Percentiles rank a stretch among this genome's conserved stretches.
phyloP scores from a whole-genome alignment of 2,797 vertebrate genomes.

The Premnoplex brunnescens region DNA sequence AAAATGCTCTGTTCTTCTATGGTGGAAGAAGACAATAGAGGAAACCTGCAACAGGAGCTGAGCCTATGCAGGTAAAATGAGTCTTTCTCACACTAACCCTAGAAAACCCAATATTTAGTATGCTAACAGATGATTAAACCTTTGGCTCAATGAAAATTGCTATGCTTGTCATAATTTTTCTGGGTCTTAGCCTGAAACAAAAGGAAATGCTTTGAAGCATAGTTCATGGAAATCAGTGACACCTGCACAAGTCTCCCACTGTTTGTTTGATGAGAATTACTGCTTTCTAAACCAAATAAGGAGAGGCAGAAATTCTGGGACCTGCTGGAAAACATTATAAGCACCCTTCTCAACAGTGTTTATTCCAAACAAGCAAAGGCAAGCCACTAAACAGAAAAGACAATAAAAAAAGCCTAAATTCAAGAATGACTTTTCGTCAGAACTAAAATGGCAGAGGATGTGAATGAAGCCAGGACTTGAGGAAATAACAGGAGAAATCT shows the following conservation, averaged over 20 bases:
- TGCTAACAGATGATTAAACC: neutral
- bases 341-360: neutral
- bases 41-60: neutral
- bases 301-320: neutral
- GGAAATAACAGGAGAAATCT: neutral
- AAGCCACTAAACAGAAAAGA: neutral
- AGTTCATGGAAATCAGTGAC: neutral
- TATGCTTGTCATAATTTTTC: neutral
- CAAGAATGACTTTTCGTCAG: neutral
- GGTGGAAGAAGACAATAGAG: neutral
- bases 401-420: neutral
- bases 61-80: neutral
- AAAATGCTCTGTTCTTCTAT: neutral
- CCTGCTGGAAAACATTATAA: neutral
- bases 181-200: neutral
- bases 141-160: neutral
- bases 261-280: neutral
- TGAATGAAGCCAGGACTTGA: neutral
- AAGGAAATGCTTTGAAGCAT: neutral
- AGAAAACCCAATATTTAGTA: neutral
- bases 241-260: neutral
- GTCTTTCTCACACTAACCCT: neutral
- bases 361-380: neutral
- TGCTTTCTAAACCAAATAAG: neutral
- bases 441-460: neutral